Conservation (phyloP, 1,140 invertebrate species). For the Latrodectus geometricus region DNA sequence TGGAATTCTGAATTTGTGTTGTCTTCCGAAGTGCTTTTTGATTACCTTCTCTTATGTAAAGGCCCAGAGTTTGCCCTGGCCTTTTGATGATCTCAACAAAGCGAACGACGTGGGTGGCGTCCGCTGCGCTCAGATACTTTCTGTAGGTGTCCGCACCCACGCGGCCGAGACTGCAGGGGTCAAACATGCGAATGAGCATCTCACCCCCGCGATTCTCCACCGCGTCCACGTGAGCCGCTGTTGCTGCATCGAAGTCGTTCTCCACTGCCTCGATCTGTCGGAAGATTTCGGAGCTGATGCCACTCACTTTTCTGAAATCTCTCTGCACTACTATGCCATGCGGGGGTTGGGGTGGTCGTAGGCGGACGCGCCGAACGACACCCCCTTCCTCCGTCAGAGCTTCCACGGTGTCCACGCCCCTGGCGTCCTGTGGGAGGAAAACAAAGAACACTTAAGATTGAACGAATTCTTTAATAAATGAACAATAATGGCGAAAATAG, state of each 20-base stretch:
- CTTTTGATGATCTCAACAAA: slow-evolving; percentile 99
- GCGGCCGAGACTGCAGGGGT: slow-evolving; percentile 81
- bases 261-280: slow-evolving; percentile 95
- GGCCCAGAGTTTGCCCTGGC: slow-evolving; percentile 96
- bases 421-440: slow-evolving; percentile 20
- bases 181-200: slow-evolving; percentile 92
- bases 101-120: slow-evolving; percentile 75
- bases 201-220: slow-evolving; percentile 91
- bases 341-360: slow-evolving; percentile 67
- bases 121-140: slow-evolving; percentile 62
- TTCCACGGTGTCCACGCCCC: slow-evolving; percentile 51
- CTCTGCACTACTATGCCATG: slow-evolving; percentile 89
- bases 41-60: slow-evolving; percentile 92
- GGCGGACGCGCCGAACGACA: slow-evolving; percentile 61
- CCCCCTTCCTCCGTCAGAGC: slow-evolving; percentile 31
- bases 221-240: slow-evolving; percentile 86
- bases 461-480: not conserved
- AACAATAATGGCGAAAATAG: not conserved
- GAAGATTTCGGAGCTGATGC: slow-evolving; percentile 95
- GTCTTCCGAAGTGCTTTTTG: slow-evolving; percentile 66
- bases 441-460: not conserved
- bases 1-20: too few species aligned
- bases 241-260: slow-evolving; percentile 90
- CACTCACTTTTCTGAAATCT: slow-evolving; percentile 91
- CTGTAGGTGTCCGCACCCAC: slow-evolving; percentile 79